Base-by-base conservation (phyloP, 2,888 invertebrate species). In the Spilosoma lubricipeda region DNA sequence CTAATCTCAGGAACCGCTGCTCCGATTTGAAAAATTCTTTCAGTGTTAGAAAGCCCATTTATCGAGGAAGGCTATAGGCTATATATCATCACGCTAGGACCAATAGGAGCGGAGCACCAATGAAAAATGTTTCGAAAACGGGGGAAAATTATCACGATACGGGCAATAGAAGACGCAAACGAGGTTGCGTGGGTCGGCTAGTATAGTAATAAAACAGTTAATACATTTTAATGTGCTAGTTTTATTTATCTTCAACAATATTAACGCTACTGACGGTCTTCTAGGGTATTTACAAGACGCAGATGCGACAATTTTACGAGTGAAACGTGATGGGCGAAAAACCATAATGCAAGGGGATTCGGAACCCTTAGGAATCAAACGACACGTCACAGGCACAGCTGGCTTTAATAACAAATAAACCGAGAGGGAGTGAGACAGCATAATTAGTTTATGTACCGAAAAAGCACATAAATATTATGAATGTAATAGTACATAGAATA, bases 301-400 rank as follows among this genome's bases (percentile, higher is more conserved):
- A 82, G 79, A 84, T 78, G 82, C 63, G 71, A 64, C 68, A 75
- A 71, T 76, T 77, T 84, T 82, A 83, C 79, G 79, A 71, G 18
- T 67, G 33, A 23, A 63, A 75, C 72, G 75, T 72, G 75, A 75
- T 75, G 23, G 66, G 30, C 70, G 33, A 69, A 68, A 65, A 70
- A 45, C 69, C 48, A 71, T 69, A 45, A 70, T 69, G 42, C 18
- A 48, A 48, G 75, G 70, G 27, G 52, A 5, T 42, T 15, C 23
- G n/a, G 68, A 39, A 67, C 69, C 75, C 69, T 75, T 72, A 36
- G 67, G 56, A 75, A 71, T 75, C 75, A 75, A 72, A 75, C 70
- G 56, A 72, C 70, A 75, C 70, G 72, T 72, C 72, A 74, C 67
- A 39, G 74, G n/a, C 74, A 67, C 75, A 75, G 72, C 42, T 75